Evolutionary conservation across 2,888 invertebrate genomes (phyloP).

Genomic region (Drosophila crucigera): DNA sequence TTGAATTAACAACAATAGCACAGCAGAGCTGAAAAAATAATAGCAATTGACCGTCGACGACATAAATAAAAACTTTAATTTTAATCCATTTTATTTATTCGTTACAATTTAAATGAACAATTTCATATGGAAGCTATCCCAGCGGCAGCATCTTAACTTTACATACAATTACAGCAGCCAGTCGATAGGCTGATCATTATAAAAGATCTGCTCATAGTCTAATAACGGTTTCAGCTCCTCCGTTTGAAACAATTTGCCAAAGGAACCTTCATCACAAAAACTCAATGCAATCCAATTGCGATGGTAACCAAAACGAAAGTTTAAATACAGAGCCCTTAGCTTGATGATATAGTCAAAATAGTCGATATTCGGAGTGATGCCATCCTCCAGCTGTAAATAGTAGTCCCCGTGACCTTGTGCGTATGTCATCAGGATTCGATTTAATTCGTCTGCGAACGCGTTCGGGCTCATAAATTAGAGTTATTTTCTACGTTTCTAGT

Average conservation of each 20-base stretch:
- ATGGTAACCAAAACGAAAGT: constrained; percentile 37
- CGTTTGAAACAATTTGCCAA: constrained; percentile 58
- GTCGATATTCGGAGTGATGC: constrained; percentile 20
- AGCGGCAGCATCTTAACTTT: constrained; percentile 43
- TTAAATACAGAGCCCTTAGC: constrained; percentile 26
- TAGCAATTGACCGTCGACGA: no score
- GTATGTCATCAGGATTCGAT: constrained; percentile 55
- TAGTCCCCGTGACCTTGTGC: constrained; percentile 45
- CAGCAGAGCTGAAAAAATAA: not conserved
- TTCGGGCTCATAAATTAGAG: constrained; percentile 30
- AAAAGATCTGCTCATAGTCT: constrained; percentile 40
- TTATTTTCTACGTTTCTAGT: not conserved
- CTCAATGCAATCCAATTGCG: constrained; percentile 53
- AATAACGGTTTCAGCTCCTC: constrained; percentile 38
- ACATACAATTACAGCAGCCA: constrained; percentile 59
- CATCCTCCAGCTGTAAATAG: constrained; percentile 63
- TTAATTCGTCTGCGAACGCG: constrained; percentile 53
- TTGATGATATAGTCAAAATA: constrained; percentile 50
- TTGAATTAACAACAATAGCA: not conserved
- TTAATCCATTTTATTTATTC: not conserved
- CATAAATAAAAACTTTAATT: not conserved
- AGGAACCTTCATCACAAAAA: constrained; percentile 45
- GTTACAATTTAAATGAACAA: not conserved
- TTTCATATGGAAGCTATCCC: constrained; percentile 24
- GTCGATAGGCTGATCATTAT: constrained; percentile 61